Conservation (phyloP, 2,888 invertebrate species). For the Ophion slaviceki region DNA sequence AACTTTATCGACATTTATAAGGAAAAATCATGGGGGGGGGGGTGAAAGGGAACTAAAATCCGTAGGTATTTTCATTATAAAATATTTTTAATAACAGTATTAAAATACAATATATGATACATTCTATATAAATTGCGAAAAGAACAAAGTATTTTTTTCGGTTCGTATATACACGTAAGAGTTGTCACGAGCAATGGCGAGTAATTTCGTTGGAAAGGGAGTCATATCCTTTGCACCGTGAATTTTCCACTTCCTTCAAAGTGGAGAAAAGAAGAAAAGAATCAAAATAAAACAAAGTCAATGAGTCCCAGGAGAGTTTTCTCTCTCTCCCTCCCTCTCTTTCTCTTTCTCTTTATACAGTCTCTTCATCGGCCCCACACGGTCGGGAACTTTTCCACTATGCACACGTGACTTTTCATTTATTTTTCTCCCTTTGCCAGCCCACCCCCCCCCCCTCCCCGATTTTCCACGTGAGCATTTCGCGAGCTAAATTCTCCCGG, state of each 20-base stretch:
- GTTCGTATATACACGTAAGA: conserved; percentile 4
- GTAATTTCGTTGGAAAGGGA: conserved; percentile 14
- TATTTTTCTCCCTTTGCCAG: too few relatives aligned
- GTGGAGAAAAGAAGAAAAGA: conserved; percentile 1
- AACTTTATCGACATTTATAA: too few relatives aligned
- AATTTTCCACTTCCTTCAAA: conserved; percentile 31
- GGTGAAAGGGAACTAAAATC: not conserved
- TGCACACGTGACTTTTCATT: too few relatives aligned
- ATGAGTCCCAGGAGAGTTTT: conserved; percentile 16
- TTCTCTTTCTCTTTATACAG: conserved; percentile 13
- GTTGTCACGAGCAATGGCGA: conserved; percentile 24
- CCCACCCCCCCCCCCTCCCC: too few relatives aligned
- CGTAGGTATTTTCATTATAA: conserved; percentile 9
- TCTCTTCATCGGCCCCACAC: conserved; percentile 4
- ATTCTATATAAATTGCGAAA: conserved; percentile 24
- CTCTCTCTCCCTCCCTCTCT: conserved; percentile 7
- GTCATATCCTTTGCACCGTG: not conserved
- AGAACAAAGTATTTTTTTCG: not conserved
- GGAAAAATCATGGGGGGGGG: too few relatives aligned
- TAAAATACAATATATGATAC: conserved; percentile 54
- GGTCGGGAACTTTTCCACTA: too few relatives aligned
- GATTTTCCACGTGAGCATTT: too few relatives aligned
- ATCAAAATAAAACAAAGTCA: conserved; percentile 11
- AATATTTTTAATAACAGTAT: conserved; percentile 63
- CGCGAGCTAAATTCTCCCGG: too few relatives aligned